Evolutionary conservation across 1,140 invertebrate species (phyloP), one percentile per base, ranked within the genome.

Genomic region (Leptoteleia sp.): DNA sequence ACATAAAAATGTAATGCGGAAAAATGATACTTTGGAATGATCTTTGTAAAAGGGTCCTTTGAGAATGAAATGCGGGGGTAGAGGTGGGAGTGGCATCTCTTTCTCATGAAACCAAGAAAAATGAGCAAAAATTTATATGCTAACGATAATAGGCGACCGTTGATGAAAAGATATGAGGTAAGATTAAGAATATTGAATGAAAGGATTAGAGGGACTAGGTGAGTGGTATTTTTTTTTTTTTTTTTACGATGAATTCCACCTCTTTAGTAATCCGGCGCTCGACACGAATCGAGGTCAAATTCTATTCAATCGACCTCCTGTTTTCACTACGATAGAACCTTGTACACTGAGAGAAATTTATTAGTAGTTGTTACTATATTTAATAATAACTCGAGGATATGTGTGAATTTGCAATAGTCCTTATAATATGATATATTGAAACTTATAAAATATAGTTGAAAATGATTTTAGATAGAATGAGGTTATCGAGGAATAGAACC

Each of bases 171-270:
- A 73, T 81, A 84, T 83, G 68, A 77, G 45, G 22, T 59, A 40
- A 79, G 80, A 84, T 85, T 83, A 84, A 83, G 81, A 81, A 83
- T 83, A 84, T 82, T 81, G 79, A 64, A 80, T 81, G 75, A 81
- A 70, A 52, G 76, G 54, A 67, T 57, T 62, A 52, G 45, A 52
- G 54, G 59, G 45, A 55, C 54, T 50, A 17, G 57, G 29, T 47
- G 52, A 54, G 48, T 43, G 62, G 45, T 48, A 67, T 75, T 73
- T 75, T n/a, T n/a, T n/a, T n/a, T n/a, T n/a, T n/a, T n/a, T n/a
- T n/a, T n/a, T 64, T 52, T 35, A 67, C 29, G 59, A 59, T 47
- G 72, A 31, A 76, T 68, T 37, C 54, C 27, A 50, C 45, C 47
- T 55, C 55, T 67, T 45, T 40, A 43, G 54, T 62, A 54, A 76